Evolutionary conservation across 2,797 vertebrate species (phyloP).

Genomic region (Orientallactaga sibirica): DNA sequence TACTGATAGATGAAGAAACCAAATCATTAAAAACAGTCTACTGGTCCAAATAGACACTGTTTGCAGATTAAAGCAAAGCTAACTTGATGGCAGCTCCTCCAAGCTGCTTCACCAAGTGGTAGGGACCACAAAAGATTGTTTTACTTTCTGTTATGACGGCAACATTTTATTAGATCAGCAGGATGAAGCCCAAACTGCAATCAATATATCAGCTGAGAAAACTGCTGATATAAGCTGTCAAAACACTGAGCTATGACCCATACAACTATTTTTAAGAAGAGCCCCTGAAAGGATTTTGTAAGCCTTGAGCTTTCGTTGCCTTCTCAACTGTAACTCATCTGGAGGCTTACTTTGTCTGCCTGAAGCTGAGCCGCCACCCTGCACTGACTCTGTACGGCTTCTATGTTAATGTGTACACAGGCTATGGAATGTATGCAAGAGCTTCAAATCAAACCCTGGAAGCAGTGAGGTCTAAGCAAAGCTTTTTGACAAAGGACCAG

Average conservation of each 20-base stretch:
- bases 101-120: constrained; percentile 77
- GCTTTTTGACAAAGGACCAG: constrained; percentile 25
- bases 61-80: constrained; percentile 56
- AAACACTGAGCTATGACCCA: constrained; percentile 81
- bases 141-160: constrained; percentile 62
- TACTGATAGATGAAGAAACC: constrained; percentile 49
- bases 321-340: constrained; percentile 52
- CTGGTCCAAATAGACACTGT: constrained; percentile 76
- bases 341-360: constrained; percentile 61
- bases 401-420: constrained; percentile 7
- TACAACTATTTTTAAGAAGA: constrained; percentile 75
- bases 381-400: constrained; percentile 58
- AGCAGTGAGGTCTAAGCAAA: constrained; percentile 3
- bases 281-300: constrained; percentile 46
- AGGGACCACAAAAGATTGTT: constrained; percentile 79
- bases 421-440: background rate
- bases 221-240: constrained; percentile 84
- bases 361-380: constrained; percentile 16
- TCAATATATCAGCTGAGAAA: constrained; percentile 84
- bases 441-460: background rate
- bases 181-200: constrained; percentile 81
- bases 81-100: constrained; percentile 58
- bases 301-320: background rate
- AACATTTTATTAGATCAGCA: constrained; percentile 84
- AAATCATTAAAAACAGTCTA: constrained; percentile 80